These are phyloP conservation scores for Lutraria rhynchaena DNA, from an alignment of 1,140 invertebrate genomes.

Conservation along the genomic window DNA sequence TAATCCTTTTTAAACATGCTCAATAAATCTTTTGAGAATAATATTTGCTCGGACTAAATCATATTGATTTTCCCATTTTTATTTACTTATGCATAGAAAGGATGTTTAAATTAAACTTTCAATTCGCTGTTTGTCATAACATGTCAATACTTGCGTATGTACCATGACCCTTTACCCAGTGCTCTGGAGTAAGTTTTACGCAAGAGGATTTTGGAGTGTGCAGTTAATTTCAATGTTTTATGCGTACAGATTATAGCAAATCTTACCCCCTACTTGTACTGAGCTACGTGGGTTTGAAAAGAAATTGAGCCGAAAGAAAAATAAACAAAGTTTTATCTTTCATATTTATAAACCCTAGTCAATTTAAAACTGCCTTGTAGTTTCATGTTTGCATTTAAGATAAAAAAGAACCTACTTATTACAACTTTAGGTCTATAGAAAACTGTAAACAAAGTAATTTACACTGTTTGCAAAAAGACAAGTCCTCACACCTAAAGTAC, in stretches of 20 bases:
- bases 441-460: too few species aligned
- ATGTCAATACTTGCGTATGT: conserved; percentile 13
- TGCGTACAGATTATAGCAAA: conserved; percentile 11
- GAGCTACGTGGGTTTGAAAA: conserved; percentile 9
- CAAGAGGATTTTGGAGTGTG: not conserved
- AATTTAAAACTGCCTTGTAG: too few species aligned
- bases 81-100: conserved; percentile 38
- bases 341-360: not conserved
- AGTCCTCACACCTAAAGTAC: too few species aligned
- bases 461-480: too few species aligned
- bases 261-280: conserved; percentile 17
- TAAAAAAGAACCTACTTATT: too few species aligned
- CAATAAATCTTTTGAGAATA: conserved; percentile 14
- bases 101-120: conserved; percentile 15
- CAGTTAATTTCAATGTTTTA: conserved; percentile 40
- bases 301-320: conserved; percentile 25
- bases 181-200: conserved; percentile 1
- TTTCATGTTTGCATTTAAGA: too few species aligned
- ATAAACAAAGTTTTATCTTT: conserved; percentile 38
- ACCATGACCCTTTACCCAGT: not conserved
- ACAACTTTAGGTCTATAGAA: too few species aligned
- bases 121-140: not conserved
- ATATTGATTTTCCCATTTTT: conserved; percentile 42
- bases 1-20: conserved; percentile 40
- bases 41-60: conserved; percentile 6